Percentiles rank a stretch among this genome's conserved stretches.
Conservation (phyloP, 92 coral and sea anemone genomes). For the Muricea muricata region DNA sequence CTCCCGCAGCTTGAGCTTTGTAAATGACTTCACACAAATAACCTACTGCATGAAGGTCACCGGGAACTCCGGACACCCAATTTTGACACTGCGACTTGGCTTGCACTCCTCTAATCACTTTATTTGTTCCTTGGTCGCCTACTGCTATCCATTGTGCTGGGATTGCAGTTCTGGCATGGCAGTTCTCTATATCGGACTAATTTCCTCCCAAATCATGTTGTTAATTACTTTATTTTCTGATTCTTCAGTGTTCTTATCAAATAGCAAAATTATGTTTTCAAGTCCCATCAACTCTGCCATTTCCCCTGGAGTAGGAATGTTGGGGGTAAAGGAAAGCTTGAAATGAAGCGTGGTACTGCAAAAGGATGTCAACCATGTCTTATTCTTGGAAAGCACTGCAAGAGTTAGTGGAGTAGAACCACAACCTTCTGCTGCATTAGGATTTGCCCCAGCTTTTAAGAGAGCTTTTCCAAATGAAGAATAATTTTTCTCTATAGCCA, state of each 20-base stretch:
- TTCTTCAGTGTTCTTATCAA: not conserved
- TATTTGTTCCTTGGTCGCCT: not conserved
- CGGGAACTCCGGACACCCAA: constrained; percentile 5
- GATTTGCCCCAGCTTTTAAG: constrained; percentile 42
- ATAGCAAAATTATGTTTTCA: not conserved
- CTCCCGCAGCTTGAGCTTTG: constrained; percentile 17
- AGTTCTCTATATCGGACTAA: not conserved
- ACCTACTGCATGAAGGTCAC: not conserved
- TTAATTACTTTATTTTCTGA: constrained; percentile 33
- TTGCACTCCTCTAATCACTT: not conserved
- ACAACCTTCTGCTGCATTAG: constrained; percentile 48
- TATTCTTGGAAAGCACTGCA: constrained; percentile 45
- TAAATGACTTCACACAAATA: not conserved
- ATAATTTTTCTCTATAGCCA: constrained; percentile 43
- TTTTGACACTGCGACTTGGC: not conserved
- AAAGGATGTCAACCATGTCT: constrained; percentile 5
- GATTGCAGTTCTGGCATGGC: not conserved
- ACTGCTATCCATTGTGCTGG: not conserved
- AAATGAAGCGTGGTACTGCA: constrained; percentile 41
- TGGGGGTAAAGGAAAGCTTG: constrained; percentile 19
- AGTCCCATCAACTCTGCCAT: constrained; percentile 29
- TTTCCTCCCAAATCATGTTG: not conserved
- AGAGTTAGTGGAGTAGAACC: constrained; percentile 49
- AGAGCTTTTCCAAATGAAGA: constrained; percentile 38
- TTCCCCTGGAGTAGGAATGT: constrained; percentile 15